Evolutionary conservation across 1,140 invertebrate species (phyloP), one percentile per base, ranked within the genome.

Genomic region (Megalopta genalis): DNA sequence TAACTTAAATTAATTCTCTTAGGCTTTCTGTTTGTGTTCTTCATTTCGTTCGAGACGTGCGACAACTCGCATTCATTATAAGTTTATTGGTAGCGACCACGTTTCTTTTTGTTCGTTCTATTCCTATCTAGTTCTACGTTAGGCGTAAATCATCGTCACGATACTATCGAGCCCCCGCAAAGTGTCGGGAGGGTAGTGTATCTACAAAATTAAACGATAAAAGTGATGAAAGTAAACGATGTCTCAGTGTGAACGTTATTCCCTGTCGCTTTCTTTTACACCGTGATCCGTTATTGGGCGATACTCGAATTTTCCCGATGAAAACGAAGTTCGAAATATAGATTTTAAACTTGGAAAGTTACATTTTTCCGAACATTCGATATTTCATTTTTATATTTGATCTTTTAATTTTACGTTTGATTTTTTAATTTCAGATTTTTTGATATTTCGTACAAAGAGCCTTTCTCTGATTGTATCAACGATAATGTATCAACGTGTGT

Each of bases 1-100:
- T 32, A 32, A n/a, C 3, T 14, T 46, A 46, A 74, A n/a, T n/a
- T n/a, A n/a, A n/a, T n/a, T n/a, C 60, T 77, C 81, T 83, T 27
- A 80, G 54, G 68, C 42, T 65, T 59, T 52, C 70, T 59, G 16
- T 59, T 74, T 59, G 16, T 59, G 42, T 71, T 75, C 18, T 80
- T 70, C 16, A 21, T 62, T 73, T 62, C 25, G 42, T 62, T 46
- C 21, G 1, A 27, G n/a, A 12, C 18, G 16, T 66, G 39, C 25
- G n/a, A 49, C 18, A 9, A 46, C 12, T 32, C 8, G 18, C 54
- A n/a, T 52, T 14, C 14, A 3, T 74, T 37, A n/a, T 2, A 39
- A 25, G 42, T 66, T 42, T 2, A 10, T 16, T 2, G 52, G 1
- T 10, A 25, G 18, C 3, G 39, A 46, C 7, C 9, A 46, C 49